Conservation (phyloP, 1,140 invertebrate species). For the Zaprionus africanus region DNA sequence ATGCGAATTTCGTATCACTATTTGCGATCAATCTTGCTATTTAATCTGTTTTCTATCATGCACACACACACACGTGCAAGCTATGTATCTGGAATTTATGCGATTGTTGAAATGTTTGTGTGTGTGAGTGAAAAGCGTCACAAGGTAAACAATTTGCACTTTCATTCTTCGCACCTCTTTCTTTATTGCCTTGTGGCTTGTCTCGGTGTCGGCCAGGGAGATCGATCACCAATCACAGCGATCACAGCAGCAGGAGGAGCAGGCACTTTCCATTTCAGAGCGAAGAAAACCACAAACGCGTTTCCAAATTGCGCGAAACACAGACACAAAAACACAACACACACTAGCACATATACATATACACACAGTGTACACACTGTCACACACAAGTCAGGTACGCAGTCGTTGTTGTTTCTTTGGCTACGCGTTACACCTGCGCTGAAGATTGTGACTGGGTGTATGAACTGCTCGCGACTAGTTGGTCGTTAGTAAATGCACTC, state of each 20-base stretch:
- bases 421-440: conserved; percentile 45
- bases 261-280: conserved; percentile 70
- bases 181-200: conserved; percentile 23
- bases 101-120: not conserved
- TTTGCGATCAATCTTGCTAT: conserved; percentile 24
- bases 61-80: conserved; percentile 3
- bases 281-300: conserved; percentile 62
- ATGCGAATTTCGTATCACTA: not conserved
- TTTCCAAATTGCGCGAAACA: conserved; percentile 51
- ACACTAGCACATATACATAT: conserved; percentile 3
- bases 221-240: conserved; percentile 57
- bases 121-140: conserved; percentile 25
- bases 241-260: conserved; percentile 18
- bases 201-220: conserved; percentile 22
- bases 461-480: conserved; percentile 6
- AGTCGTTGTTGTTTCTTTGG: conserved; percentile 59
- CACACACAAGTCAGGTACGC: conserved; percentile 9
- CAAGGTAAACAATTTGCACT: conserved; percentile 53
- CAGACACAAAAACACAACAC: conserved; percentile 25
- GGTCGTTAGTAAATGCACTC: conserved; percentile 2
- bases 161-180: conserved; percentile 74
- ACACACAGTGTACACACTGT: conserved; percentile 23
- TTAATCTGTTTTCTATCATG: conserved; percentile 39
- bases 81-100: conserved; percentile 7
- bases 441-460: conserved; percentile 7